Conservation (phyloP, 2,888 invertebrate species). For the Bombylius discolor region DNA sequence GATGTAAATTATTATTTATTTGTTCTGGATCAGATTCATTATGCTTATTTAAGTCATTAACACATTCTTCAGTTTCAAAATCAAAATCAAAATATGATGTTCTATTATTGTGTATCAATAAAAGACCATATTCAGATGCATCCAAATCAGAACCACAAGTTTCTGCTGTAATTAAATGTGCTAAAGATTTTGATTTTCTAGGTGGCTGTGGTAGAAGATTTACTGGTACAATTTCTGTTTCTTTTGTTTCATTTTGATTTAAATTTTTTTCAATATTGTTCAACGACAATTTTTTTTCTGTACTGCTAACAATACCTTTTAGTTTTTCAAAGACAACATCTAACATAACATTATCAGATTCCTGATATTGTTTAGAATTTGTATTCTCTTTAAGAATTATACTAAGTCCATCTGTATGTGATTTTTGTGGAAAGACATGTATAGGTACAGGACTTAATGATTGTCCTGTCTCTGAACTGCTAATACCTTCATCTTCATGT, state of each 20-base stretch:
- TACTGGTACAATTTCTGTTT: constrained; percentile 61
- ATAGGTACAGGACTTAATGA: constrained; percentile 58
- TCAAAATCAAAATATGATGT: constrained; percentile 43
- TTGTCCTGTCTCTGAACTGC: constrained; percentile 60
- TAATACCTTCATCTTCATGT: constrained; percentile 79
- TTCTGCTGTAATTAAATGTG: constrained; percentile 49
- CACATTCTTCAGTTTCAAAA: constrained; percentile 39
- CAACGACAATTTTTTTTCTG: constrained; percentile 49
- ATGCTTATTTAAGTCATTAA: constrained; percentile 19
- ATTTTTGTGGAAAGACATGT: constrained; percentile 34
- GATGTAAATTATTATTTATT: constrained; percentile 7
- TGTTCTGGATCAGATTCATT: background rate
- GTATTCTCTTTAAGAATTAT: constrained; percentile 1
- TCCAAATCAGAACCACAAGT: constrained; percentile 25
- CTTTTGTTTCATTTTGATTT: constrained; percentile 29
- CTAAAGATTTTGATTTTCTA: constrained; percentile 55
- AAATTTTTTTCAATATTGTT: constrained; percentile 33
- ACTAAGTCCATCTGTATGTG: constrained; percentile 39
- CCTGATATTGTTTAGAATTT: constrained; percentile 15
- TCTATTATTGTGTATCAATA: constrained; percentile 40
- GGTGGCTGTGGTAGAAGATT: constrained; percentile 72
- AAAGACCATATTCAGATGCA: constrained; percentile 33
- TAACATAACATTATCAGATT: constrained; percentile 57
- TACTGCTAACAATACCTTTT: constrained; percentile 71
- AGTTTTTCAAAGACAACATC: constrained; percentile 79